phyloP scores from a whole-genome alignment of 2,797 vertebrate species.

The Myotis planiceps region DNA sequence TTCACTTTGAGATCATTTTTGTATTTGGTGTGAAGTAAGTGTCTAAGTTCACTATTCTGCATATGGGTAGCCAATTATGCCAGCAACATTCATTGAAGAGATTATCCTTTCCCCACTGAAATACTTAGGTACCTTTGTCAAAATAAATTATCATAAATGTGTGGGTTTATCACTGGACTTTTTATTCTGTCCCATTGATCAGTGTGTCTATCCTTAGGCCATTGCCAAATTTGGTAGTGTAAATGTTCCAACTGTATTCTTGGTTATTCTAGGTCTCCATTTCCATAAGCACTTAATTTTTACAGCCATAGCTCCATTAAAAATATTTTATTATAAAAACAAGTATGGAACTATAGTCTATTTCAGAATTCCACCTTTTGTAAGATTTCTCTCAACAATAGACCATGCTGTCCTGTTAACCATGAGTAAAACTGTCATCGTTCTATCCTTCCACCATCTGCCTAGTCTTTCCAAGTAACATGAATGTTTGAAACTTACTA shows the following conservation, averaged over 20 bases:
- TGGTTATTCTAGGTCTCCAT: neutral
- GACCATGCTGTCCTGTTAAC: neutral
- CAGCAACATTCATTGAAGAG: neutral
- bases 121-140: neutral
- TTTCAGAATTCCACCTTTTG: neutral
- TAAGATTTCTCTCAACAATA: neutral
- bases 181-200: neutral
- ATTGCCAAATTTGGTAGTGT: neutral
- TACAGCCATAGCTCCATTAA: neutral
- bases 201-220: neutral
- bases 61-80: neutral
- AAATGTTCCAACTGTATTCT: neutral
- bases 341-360: neutral
- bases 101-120: neutral
- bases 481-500: conserved; percentile 4
- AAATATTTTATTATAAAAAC: neutral
- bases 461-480: conserved; percentile 20
- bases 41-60: neutral
- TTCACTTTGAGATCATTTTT: neutral
- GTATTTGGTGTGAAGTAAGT: neutral
- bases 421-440: neutral
- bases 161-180: neutral
- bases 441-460: neutral
- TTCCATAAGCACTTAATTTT: neutral
- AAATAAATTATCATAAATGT: neutral